phyloP scores from a whole-genome alignment of 2,888 invertebrate genomes.

The Candidula unifasciata region DNA sequence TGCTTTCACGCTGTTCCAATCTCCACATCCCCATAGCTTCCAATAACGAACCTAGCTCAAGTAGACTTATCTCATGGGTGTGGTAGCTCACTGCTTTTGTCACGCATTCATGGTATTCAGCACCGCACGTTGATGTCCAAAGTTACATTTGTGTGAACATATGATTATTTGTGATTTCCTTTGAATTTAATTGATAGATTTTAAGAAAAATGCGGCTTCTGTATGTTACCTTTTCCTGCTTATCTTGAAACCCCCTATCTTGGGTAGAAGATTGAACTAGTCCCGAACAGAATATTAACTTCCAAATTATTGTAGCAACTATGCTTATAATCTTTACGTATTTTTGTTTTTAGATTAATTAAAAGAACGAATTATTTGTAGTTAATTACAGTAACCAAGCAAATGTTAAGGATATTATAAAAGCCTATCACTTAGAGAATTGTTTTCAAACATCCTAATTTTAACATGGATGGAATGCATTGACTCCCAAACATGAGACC shows the following conservation, averaged over 20 bases:
- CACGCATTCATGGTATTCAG: not conserved
- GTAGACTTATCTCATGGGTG: constrained; percentile 22
- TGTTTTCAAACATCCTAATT: not conserved
- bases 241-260: constrained; percentile 6
- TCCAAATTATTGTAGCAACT: not conserved
- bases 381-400: too few relatives aligned
- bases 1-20: constrained; percentile 1
- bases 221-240: not conserved
- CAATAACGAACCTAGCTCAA: constrained; percentile 20
- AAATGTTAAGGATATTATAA: too few relatives aligned
- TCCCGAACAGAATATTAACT: constrained; percentile 9
- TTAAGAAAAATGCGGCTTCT: not conserved
- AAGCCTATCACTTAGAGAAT: too few relatives aligned
- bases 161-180: too few relatives aligned
- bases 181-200: too few relatives aligned
- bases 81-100: not conserved
- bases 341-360: too few relatives aligned
- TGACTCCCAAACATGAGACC: not conserved
- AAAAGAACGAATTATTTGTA: too few relatives aligned
- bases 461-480: not conserved
- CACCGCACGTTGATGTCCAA: not conserved
- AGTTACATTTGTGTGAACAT: not conserved
- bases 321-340: not conserved
- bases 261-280: not conserved
- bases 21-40: not conserved